Evolutionary conservation across 1,140 invertebrate genomes (phyloP), one percentile per base, ranked within the genome.

Genomic region (Lasaia peninsularis): DNA sequence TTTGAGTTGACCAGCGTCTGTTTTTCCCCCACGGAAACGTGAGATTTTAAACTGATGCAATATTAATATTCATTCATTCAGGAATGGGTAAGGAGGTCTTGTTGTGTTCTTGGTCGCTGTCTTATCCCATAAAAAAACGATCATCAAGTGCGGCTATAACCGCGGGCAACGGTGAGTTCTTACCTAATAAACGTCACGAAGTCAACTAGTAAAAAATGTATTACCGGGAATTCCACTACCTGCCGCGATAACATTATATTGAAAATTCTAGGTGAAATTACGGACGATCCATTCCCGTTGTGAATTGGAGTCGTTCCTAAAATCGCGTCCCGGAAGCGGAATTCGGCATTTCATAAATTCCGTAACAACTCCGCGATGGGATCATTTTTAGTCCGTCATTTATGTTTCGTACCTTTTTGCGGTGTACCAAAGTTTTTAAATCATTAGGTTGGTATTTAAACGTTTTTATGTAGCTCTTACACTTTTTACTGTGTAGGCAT

Each of bases 261-360:
- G 40, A 48, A 48, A 40, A 48, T 48, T 48, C 44, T 21, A 48
- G 44, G 44, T 48, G n/a, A 48, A 48, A 48, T 48, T 48, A 48
- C 44, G 18, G 21, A 48, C 44, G 44, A 48, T 48, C 44, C 44
- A 48, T 48, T 48, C 44, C 44, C n/a, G 20, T 48, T 48, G 44
- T 48, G 16, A 48, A 48, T 48, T 18, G 20, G 20, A 20, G 18
- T 21, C 20, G 44, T 48, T 48, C 44, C 44, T 21, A 48, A 48
- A 48, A 21, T 48, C 44, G 44, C 40, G 40, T 10, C 11, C 20
- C 9, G 40, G 10, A 44, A 21, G 7, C 9, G 18, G 11, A 48
- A 21, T 48, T 48, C 5, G 20, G 44, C 20, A 48, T 48, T 48
- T 48, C 11, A 48, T 48, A 4, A 48, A 48, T 48, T 48, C 44